These are phyloP conservation scores for Halcyon senegalensis DNA, from an alignment of 2,113 vertebrate genomes.

Conservation along the genomic window DNA sequence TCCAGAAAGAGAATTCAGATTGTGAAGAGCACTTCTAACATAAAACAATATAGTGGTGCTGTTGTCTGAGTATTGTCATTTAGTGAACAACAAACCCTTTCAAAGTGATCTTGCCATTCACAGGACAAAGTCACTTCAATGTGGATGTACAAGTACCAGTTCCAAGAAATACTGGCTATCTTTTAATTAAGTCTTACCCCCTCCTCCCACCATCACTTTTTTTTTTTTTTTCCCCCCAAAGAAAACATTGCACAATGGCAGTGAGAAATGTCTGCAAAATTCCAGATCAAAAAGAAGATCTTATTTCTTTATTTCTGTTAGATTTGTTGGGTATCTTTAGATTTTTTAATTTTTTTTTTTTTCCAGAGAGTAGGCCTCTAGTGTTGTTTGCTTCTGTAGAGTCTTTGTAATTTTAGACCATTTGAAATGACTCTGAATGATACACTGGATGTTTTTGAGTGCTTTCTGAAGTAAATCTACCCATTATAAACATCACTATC, in stretches of 20 bases:
- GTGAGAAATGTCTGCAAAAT: background rate
- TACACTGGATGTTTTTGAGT: background rate
- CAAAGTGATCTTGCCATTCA: conserved; percentile 7
- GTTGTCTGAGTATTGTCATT: background rate
- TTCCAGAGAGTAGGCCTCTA: background rate
- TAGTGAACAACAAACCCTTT: conserved; percentile 15
- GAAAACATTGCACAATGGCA: background rate
- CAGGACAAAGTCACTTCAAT: background rate
- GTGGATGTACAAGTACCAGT: background rate
- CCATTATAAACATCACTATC: background rate
- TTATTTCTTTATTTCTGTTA: background rate
- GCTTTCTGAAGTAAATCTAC: background rate
- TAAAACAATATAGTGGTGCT: background rate
- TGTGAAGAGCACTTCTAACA: background rate
- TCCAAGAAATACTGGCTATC: conserved; percentile 1
- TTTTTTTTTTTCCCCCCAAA: background rate
- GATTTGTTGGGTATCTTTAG: background rate
- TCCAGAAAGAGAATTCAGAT: background rate
- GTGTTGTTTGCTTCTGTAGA: background rate
- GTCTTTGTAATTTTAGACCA: background rate
- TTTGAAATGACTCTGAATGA: background rate
- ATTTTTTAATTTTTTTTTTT: background rate
- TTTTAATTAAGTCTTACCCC: background rate
- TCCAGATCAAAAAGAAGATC: background rate
- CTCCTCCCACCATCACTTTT: background rate